Base-by-base conservation (phyloP, 92 coral and sea anemone species). In the Anthopleura xanthogrammica region DNA sequence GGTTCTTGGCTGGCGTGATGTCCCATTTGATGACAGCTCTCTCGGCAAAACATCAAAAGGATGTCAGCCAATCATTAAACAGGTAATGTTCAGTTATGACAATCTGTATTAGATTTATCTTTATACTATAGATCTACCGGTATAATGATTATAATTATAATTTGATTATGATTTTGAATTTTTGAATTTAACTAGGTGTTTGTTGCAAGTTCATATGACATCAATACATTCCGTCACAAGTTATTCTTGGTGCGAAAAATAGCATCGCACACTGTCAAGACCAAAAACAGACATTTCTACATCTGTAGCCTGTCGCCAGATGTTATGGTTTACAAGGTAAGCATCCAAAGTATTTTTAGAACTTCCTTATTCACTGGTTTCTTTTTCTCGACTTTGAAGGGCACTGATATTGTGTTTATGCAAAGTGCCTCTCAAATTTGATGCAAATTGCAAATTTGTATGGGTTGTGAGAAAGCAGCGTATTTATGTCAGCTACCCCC, bases 261-360 rank as follows among this genome's bases (percentile, higher is more conserved):
- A 79, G 94, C 98, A 1, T 64, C 97, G 80, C 90, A 92, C 81
- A 81, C 89, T 75, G 88, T 95, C 60, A 85, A 94, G 48, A 95
- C 95, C 36, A 92, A 91, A 77, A 93, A 89, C 87, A 87, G 97
- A 23, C 87, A 95, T 22, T 95, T 95, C 56, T 95, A 95, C 85
- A 90, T 95, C 82, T 95, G 98, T 75, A 95, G 97, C 48, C 88
- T 95, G 71, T 95, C 98, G 2, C 80, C 95, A 57, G 98, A 95
- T 23, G 87, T 90, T 9, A 87, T 95, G 78, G 98, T 95, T 4
- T 95, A 95, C 82, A 95, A 95, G 98, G 98, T 92, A 79, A 24
- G 13, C 29, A 62, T n/a, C 29, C 13, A 54, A 54, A 54, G 3
- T 2, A 6, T 54, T 54, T 54, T 9, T 46, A 46, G 9, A 46